A percentile compares a stretch with the other conserved stretches of the same genome.
These are phyloP conservation scores for Melieria omissa DNA, from an alignment of 2,888 invertebrate species.

Conservation along the genomic window DNA sequence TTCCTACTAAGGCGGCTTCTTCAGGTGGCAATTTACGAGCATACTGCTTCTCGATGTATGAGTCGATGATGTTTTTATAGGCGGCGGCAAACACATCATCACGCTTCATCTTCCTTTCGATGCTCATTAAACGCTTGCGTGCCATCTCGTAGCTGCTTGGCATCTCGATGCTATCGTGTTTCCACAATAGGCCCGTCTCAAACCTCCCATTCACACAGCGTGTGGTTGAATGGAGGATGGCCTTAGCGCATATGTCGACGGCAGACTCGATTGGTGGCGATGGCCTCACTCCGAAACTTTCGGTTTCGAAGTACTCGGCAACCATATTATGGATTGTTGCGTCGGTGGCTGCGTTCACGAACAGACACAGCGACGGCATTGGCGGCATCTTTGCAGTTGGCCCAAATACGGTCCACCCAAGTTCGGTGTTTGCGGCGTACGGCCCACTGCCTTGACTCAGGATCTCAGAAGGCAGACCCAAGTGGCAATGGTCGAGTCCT, in stretches of 20 bases:
- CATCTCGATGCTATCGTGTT: slow-evolving; percentile 26
- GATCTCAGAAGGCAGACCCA: slow-evolving; percentile 34
- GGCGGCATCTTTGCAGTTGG: slow-evolving; percentile 7
- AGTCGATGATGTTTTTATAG: slow-evolving; percentile 31
- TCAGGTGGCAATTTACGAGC: slow-evolving; percentile 32
- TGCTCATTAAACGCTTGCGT: slow-evolving; percentile 28
- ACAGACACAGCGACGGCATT: slow-evolving; percentile 3
- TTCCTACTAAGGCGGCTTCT: slow-evolving; percentile 10
- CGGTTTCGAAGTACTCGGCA: slow-evolving; percentile 17
- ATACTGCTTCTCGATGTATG: slow-evolving; percentile 35
- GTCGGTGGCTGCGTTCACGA: slow-evolving; percentile 19
- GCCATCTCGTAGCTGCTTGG: slow-evolving; percentile 32
- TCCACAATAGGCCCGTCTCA: slow-evolving; percentile 37
- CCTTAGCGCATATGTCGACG: slow-evolving; percentile 8
- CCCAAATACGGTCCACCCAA: slow-evolving; percentile 36
- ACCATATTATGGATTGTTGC: slow-evolving; percentile 5
- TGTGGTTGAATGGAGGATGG: slow-evolving; percentile 14
- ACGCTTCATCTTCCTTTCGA: slow-evolving; percentile 39
- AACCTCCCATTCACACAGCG: slow-evolving; percentile 25
- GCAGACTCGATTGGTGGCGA: slow-evolving; percentile 15
- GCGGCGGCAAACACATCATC: slow-evolving; percentile 33
- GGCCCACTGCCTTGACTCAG: slow-evolving; percentile 14
- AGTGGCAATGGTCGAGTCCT: slow-evolving; percentile 36
- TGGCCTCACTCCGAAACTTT: slow-evolving; percentile 35
- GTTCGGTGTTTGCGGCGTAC: slow-evolving; percentile 33